These are phyloP conservation scores for Schizaphis graminum DNA, from an alignment of 2,888 invertebrate species.

Conservation along the genomic window DNA sequence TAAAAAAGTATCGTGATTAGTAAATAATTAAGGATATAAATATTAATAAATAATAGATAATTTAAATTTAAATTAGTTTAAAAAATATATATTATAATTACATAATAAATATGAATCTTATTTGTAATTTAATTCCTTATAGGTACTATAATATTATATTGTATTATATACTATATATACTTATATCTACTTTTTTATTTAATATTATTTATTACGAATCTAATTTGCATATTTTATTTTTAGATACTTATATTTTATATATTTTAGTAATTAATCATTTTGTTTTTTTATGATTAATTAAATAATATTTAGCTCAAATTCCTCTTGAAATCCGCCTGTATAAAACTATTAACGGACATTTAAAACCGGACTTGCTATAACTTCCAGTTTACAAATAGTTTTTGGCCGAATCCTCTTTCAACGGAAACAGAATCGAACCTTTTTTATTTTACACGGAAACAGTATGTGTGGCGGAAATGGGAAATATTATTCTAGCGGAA, in stretches of 20 bases:
- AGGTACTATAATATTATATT: background rate
- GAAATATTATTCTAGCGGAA: background rate
- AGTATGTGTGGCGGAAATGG: background rate
- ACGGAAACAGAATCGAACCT: background rate
- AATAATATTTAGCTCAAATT: background rate
- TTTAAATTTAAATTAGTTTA: background rate
- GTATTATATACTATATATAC: background rate
- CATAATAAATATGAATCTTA: background rate
- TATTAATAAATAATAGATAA: background rate
- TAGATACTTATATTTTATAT: background rate
- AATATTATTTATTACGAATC: background rate
- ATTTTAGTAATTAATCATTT: background rate
- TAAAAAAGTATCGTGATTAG: background rate
- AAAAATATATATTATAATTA: background rate
- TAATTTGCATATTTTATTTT: background rate
- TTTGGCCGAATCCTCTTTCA: background rate
- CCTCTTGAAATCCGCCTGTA: background rate
- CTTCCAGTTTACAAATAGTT: background rate
- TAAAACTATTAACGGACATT: background rate
- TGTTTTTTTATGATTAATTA: background rate
- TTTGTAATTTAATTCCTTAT: no score
- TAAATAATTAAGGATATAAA: no score
- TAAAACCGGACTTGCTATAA: background rate
- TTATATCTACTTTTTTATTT: background rate
- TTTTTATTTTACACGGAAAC: background rate